phyloP scores from a whole-genome alignment of 2,888 invertebrate species.

The Unio delphinus region DNA sequence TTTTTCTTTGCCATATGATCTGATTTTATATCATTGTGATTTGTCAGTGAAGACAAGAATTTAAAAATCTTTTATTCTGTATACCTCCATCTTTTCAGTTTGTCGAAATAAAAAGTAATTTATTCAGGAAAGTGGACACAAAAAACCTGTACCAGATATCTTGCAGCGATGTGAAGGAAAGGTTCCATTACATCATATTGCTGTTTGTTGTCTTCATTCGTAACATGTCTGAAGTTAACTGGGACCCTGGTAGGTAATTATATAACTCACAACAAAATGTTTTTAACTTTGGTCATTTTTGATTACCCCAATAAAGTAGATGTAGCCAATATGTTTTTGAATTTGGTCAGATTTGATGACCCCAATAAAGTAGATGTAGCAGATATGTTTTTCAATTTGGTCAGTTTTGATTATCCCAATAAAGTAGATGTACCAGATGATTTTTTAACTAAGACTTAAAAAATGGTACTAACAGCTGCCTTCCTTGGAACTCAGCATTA shows the following conservation, averaged over 20 bases:
- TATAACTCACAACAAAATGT: background rate
- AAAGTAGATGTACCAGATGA: too few species aligned
- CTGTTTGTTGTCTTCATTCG: conserved; percentile 94
- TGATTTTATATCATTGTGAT: background rate
- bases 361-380: too few species aligned
- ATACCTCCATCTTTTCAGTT: conserved; percentile 79
- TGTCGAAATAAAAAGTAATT: conserved; percentile 98
- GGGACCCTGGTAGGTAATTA: conserved; percentile 80
- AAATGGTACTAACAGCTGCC: too few species aligned
- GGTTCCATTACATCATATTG: conserved; percentile 92
- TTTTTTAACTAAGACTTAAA: too few species aligned
- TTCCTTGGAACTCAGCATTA: too few species aligned
- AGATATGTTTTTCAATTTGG: too few species aligned
- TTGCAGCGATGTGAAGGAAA: conserved; percentile 96
- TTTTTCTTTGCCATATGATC: too few species aligned
- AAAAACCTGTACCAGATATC: conserved; percentile 95
- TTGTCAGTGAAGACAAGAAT: background rate
- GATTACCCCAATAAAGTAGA: too few species aligned
- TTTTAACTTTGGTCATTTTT: too few species aligned
- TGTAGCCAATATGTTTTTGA: too few species aligned
- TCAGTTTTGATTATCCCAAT: too few species aligned
- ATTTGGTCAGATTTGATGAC: too few species aligned
- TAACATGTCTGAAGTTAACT: conserved; percentile 98
- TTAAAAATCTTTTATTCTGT: background rate
- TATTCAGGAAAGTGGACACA: conserved; percentile 99